Base-by-base conservation (phyloP, 1,140 invertebrate species). In the Rhopalosiphum padi region DNA sequence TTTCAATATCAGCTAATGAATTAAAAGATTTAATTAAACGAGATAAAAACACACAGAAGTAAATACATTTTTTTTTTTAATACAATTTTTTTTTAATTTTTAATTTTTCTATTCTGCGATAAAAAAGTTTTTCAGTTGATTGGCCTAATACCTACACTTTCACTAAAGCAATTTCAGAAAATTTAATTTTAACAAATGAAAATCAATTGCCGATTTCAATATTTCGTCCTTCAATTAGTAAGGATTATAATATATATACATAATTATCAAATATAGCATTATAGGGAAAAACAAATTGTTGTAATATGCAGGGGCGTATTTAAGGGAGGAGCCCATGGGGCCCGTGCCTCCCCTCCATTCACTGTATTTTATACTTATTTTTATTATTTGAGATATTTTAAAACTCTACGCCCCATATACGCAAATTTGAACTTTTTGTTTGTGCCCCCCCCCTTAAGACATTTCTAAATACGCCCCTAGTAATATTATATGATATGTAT, bases 61-160 rank as follows among this genome's bases (percentile, higher is more conserved):
- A 90, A 60, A 43, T 22, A 60, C 30, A 4, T 55, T 8, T 25
- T 25, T 60, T 60, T 21, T 35, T 25, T 30, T 89, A 18, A 18
- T 46, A 87, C 0, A 8, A 48, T n/a, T 51, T 60, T 90, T 41
- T 60, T 1, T 30, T 0, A 0, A 0, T 23, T 53, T 37, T 53
- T 23, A 48, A 35, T 88, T 51, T 6, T 4, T 4, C 35, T 86
- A 23, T 43, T n/a, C 0, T 11, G 0, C 35, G 15, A n/a, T 22
- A 51, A n/a, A 11, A 60, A 43, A 94, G 93, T 21, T 41, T 94
- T 82, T 18, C 43, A n/a, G 68, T 15, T 25, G 82, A 87, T 37
- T 94, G 89, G 77, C 88, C 93, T 1, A 94, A 94, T n/a, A 94
- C 93, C 18, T 94, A 94, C n/a, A 90, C 89, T 8, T 94, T 77